A percentile compares a stretch with the other conserved stretches of the same genome.
Conservation (phyloP, 2,797 vertebrate genomes). For the Galago senegalensis region DNA sequence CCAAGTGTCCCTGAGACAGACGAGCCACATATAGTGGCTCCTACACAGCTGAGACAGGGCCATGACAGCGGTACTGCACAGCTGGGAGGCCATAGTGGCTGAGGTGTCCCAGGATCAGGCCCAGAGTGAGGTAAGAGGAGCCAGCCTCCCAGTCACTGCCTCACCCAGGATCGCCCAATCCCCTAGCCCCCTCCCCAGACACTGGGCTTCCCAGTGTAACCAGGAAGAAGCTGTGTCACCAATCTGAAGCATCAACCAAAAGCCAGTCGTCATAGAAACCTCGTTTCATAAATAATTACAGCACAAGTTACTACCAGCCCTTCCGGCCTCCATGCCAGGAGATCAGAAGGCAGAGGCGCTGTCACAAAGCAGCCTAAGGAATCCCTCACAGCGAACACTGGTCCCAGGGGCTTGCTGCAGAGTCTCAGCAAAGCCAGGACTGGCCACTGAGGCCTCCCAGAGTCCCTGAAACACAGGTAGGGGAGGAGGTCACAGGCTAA, state of each 20-base stretch:
- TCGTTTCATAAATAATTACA: constrained; percentile 23
- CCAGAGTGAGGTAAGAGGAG: neutral
- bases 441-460: rapidly evolving
- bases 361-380: neutral
- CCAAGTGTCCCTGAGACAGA: neutral
- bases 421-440: neutral
- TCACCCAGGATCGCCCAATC: neutral
- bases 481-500: no score
- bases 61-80: neutral
- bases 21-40: rapidly evolving
- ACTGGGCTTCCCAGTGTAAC: constrained; percentile 28
- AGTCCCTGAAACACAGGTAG: neutral
- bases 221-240: constrained; percentile 36
- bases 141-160: neutral
- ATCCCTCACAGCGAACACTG: neutral
- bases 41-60: rapidly evolving
- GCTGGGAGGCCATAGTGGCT: constrained; percentile 59
- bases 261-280: constrained; percentile 70
- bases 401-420: neutral
- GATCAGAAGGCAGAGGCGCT: neutral
- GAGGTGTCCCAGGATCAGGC: neutral
- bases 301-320: neutral
- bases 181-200: neutral
- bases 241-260: neutral
- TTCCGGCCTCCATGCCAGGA: neutral